Conservation (phyloP, 2,113 vertebrate species). For the Galemys pyrenaicus region DNA sequence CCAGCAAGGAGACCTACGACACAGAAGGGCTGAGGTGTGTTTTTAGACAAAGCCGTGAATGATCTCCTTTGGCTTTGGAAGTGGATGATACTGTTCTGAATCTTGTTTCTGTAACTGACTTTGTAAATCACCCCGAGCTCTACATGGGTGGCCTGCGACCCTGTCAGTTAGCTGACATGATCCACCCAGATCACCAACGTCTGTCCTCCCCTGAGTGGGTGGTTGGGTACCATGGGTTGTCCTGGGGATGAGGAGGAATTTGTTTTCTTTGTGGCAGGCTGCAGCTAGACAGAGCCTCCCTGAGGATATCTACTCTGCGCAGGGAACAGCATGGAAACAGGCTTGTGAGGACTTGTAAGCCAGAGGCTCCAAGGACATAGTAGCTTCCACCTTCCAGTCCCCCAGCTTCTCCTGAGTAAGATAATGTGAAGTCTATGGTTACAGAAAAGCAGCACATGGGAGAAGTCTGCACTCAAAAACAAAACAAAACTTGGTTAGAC, state of each 20-base stretch:
- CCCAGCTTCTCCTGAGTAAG: not conserved
- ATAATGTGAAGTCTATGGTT: not conserved
- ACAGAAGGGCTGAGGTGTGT: not conserved
- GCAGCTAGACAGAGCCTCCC: not conserved
- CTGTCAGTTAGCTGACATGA: not conserved
- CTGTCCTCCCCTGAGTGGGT: not conserved
- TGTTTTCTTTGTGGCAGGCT: conserved; percentile 46
- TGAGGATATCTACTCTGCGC: not conserved
- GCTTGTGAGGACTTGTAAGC: not conserved
- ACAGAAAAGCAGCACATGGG: not conserved
- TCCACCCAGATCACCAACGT: not conserved
- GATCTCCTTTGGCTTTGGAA: not conserved
- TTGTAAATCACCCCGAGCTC: not conserved
- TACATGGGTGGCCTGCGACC: not conserved
- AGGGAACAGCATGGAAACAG: not conserved
- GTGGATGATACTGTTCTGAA: not conserved
- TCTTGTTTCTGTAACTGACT: not conserved
- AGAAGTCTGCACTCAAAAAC: not conserved
- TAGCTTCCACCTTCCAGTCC: not conserved
- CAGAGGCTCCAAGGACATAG: not conserved
- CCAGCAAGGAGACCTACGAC: not conserved
- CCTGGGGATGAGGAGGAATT: not conserved
- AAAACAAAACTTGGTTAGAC: not conserved
- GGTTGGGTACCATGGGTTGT: not conserved
- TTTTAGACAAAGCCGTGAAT: too few relatives aligned